Conservation (phyloP, 2,888 invertebrate genomes). For the Cheiracanthium punctorium region DNA sequence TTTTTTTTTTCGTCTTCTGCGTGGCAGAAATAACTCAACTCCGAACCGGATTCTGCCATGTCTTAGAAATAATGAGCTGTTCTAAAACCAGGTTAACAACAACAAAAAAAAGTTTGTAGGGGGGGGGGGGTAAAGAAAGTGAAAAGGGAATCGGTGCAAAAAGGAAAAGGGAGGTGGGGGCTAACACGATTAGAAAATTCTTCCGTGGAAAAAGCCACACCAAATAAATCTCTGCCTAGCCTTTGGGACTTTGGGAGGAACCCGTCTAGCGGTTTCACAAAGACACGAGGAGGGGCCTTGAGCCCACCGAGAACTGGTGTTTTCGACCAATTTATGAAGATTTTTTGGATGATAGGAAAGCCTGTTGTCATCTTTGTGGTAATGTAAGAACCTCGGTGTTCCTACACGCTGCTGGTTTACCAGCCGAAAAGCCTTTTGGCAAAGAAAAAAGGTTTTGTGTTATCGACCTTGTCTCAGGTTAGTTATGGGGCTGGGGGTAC, state of each 20-base stretch:
- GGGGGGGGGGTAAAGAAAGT: background rate
- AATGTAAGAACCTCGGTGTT: background rate
- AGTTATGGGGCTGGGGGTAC: background rate
- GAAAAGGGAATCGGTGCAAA: constrained; percentile 1
- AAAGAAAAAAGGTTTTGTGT: background rate
- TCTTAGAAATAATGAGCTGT: constrained; percentile 49
- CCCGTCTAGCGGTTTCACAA: constrained; percentile 42
- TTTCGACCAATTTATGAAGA: constrained; percentile 57
- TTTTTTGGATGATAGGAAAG: constrained; percentile 19
- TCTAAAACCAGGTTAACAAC: constrained; percentile 23
- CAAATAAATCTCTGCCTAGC: constrained; percentile 48
- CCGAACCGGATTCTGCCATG: background rate
- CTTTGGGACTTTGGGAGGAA: constrained; percentile 26
- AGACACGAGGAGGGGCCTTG: constrained; percentile 26
- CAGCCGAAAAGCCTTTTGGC: background rate
- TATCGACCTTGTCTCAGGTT: background rate
- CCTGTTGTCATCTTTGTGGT: constrained; percentile 10
- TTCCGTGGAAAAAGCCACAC: constrained; percentile 60
- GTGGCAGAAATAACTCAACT: background rate
- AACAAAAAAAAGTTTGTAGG: background rate
- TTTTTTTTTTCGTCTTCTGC: background rate
- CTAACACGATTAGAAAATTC: constrained; percentile 58
- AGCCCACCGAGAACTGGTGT: constrained; percentile 29
- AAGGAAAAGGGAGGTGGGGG: background rate
- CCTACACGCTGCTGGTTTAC: background rate